Evolutionary conservation across 2,113 vertebrate species (phyloP), one percentile per base, ranked within the genome.

Genomic region (Polypterus bichir): DNA sequence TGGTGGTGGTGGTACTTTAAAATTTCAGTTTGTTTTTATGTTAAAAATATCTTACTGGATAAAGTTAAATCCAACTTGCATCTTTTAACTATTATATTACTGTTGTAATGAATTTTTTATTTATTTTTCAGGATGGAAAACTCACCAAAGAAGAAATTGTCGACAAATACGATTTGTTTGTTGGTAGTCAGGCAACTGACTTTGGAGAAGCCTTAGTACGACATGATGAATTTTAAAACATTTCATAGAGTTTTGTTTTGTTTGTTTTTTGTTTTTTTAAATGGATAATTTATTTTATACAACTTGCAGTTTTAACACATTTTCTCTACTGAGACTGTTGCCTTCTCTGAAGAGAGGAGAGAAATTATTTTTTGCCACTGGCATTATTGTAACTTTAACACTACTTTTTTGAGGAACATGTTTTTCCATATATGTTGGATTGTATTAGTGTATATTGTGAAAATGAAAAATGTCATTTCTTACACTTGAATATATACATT

Each of bases 151-250:
- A 89, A 62, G 93, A 97, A 71, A 91, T 97, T 48, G 77, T 96
- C 54, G 83, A 88, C 62, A 97, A 93, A 61, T 91, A 89, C 1
- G 92, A 96, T 59, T 71, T 95, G 67, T 97, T 94, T 67, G 93
- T 96, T 62, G 93, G 92, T 56, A 97, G 93, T 71, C 93, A 96
- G 73, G 93, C 91, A 70, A 97, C 93, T 48, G 88, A 96, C 74
- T 97, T 91, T 6, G 93, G 92, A 1, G 91, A 92, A 68, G 91
- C 91, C 3, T 73, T 94, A 73, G 83, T 93, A 68, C 84, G 86
- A 48, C 93, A 97, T 3, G 93, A 97, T 11, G 92, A 94, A 65
- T 92, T 94, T 69, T 94, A 79, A 83, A 68, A 46, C 46, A 48
- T 44, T 44, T 47, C 45, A 59, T 64, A 57, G 66, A 53, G 49